Conservation (phyloP, 2,797 vertebrate species). For the Vespertilio murinus region DNA sequence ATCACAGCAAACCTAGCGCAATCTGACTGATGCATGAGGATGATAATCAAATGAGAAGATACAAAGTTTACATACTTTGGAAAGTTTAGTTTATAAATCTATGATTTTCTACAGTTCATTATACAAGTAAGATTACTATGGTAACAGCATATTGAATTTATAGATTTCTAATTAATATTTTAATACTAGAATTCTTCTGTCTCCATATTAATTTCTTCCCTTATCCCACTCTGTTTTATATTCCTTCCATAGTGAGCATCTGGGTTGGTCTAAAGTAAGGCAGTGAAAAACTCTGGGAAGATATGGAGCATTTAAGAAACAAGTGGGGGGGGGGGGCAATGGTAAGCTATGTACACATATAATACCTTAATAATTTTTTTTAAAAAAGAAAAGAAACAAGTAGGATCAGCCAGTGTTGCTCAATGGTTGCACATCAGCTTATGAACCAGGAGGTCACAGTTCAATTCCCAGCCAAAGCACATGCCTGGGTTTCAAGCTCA, state of each 20-base stretch:
- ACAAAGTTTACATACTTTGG: neutral
- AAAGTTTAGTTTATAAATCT: slow-evolving; percentile 8
- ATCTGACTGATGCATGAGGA: neutral
- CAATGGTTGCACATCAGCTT: too few relatives aligned
- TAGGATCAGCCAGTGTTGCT: too few relatives aligned
- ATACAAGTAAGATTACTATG: neutral
- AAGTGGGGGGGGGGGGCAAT: too few relatives aligned
- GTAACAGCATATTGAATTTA: neutral
- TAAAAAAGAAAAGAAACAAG: neutral
- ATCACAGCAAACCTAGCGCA: neutral
- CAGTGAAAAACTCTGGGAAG: neutral
- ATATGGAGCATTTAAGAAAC: neutral
- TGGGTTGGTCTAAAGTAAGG: neutral
- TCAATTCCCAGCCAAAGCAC: too few relatives aligned
- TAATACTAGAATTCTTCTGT: neutral
- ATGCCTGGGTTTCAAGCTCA: too few relatives aligned
- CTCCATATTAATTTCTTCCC: neutral
- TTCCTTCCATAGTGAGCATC: neutral
- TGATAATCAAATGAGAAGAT: neutral
- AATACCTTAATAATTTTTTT: too few relatives aligned
- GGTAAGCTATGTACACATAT: too few relatives aligned
- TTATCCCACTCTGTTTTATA: neutral
- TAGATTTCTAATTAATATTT: neutral
- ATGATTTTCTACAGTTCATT: neutral
- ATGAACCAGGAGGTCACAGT: too few relatives aligned